Percentiles rank a stretch among this genome's conserved stretches.
Conservation (phyloP, 2,888 invertebrate species). For the Willowsia nigromaculata region DNA sequence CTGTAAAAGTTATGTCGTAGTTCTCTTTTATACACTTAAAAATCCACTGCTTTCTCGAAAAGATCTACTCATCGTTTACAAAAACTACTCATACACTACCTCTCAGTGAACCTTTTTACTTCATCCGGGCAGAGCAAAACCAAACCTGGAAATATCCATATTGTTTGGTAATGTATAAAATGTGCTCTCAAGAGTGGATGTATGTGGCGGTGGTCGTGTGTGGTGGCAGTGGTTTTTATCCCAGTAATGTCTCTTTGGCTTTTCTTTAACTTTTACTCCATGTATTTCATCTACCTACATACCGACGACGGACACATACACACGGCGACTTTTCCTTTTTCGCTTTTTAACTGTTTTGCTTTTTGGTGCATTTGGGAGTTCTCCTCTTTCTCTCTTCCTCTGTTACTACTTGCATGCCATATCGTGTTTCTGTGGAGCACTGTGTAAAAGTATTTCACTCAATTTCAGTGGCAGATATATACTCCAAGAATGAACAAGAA, state of each 20-base stretch:
- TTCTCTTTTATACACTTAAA: slow-evolving; percentile 47
- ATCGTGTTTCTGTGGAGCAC: background rate
- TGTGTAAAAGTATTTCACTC: slow-evolving; percentile 46
- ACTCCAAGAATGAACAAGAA: background rate
- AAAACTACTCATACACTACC: background rate
- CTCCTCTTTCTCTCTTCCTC: slow-evolving; percentile 21
- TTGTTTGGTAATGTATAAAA: slow-evolving; percentile 27
- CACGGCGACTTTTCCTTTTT: slow-evolving; percentile 33
- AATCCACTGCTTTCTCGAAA: slow-evolving; percentile 9
- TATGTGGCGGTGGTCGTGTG: slow-evolving; percentile 44
- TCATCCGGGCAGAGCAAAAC: background rate
- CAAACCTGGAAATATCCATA: slow-evolving; percentile 46
- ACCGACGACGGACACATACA: background rate
- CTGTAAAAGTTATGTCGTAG: background rate
- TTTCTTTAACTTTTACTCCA: background rate
- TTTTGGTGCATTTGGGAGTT: slow-evolving; percentile 59
- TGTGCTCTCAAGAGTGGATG: background rate
- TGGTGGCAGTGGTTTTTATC: slow-evolving; percentile 46
- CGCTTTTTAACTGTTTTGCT: slow-evolving; percentile 58
- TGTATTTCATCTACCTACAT: background rate
- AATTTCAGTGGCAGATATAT: slow-evolving; percentile 15
- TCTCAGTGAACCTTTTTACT: background rate
- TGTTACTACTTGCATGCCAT: background rate
- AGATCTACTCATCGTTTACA: slow-evolving; percentile 37
- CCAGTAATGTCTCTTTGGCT: slow-evolving; percentile 53